phyloP scores from a whole-genome alignment of 2,113 vertebrate genomes.

The Laterallus jamaicensis region DNA sequence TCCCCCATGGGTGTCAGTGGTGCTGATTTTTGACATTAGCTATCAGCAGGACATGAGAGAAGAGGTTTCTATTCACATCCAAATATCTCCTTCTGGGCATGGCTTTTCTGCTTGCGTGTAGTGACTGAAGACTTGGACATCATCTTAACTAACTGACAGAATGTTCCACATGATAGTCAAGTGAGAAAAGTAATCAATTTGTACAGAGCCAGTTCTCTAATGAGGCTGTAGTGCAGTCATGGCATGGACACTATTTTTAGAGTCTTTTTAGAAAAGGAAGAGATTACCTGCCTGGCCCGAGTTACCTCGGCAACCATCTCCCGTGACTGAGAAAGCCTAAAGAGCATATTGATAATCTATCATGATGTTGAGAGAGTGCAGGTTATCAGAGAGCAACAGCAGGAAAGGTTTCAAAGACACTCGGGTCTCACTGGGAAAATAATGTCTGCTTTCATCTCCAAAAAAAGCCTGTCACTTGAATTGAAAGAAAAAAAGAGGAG shows the following conservation, averaged over 20 bases:
- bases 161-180: conserved; percentile 27
- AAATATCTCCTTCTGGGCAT: not conserved
- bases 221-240: conserved; percentile 33
- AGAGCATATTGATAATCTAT: conserved; percentile 92
- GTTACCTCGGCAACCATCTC: conserved; percentile 88
- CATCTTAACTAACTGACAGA: conserved; percentile 5
- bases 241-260: conserved; percentile 73
- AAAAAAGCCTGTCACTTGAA: conserved; percentile 62
- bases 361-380: conserved; percentile 81
- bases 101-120: not conserved
- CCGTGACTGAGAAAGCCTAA: conserved; percentile 79
- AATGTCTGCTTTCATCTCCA: conserved; percentile 73
- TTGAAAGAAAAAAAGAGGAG: not conserved
- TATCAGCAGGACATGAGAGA: not conserved
- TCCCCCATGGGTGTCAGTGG: no score
- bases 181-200: conserved; percentile 44
- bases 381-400: conserved; percentile 83
- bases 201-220: conserved; percentile 27
- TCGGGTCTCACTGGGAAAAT: conserved; percentile 70
- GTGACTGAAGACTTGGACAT: not conserved
- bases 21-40: not conserved
- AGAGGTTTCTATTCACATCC: not conserved
- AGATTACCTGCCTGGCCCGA: conserved; percentile 76
- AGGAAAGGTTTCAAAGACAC: conserved; percentile 79
- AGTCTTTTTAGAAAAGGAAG: conserved; percentile 61